phyloP scores from a whole-genome alignment of 2,113 vertebrate genomes.

The Beaufortia kweichowensis region DNA sequence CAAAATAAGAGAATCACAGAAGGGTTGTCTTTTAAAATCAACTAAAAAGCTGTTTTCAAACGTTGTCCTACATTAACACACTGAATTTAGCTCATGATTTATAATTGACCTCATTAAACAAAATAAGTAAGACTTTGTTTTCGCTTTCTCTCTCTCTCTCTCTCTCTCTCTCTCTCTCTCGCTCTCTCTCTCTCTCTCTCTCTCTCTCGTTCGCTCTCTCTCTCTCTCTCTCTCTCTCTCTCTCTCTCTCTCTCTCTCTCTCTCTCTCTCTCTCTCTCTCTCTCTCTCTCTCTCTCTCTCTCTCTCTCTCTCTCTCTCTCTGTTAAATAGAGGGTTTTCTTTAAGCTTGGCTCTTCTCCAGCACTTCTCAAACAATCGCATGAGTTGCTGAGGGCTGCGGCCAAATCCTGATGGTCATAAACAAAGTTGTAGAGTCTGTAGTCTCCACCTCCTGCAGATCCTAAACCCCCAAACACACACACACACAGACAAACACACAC shows the following conservation, averaged over 20 bases:
- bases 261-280: conserved; percentile 37
- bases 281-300: conserved; percentile 36
- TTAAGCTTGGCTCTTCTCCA: conserved; percentile 67
- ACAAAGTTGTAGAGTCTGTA: conserved; percentile 69
- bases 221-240: conserved; percentile 63
- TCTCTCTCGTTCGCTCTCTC: no score
- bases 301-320: conserved; percentile 68
- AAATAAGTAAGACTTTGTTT: conserved; percentile 8
- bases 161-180: conserved; percentile 67
- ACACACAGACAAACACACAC: no score
- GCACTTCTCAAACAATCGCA: conserved; percentile 73
- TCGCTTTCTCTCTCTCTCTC: conserved; percentile 35
- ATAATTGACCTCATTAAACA: no score
- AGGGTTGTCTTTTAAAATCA: not conserved
- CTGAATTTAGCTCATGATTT: no score
- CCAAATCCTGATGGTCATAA: conserved; percentile 78
- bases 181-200: conserved; percentile 69
- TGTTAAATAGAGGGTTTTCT: no score
- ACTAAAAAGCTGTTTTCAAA: no score
- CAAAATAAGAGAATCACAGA: not conserved
- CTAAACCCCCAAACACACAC: not conserved
- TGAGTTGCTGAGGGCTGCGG: conserved; percentile 62
- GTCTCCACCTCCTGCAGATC: conserved; percentile 54
- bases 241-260: conserved; percentile 39
- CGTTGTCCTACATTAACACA: no score